Evolutionary conservation across 1,140 invertebrate species (phyloP), one percentile per base, ranked within the genome.

Genomic region (Leptopilina boulardi): DNA sequence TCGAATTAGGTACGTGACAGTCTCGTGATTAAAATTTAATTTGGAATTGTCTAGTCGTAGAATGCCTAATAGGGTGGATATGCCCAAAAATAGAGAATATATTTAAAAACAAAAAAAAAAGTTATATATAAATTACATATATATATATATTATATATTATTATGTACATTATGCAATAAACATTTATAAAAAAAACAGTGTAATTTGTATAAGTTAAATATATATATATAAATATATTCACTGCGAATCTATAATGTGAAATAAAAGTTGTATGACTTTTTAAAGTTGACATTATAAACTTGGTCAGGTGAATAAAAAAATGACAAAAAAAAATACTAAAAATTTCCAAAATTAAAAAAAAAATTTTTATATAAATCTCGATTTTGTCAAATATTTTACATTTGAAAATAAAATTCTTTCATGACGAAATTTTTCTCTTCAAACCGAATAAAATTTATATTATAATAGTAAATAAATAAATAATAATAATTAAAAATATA

Each of bases 21-120:
- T 59, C 23, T 15, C 21, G 41, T 72, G 76, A 51, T 44, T 76
- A 73, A 44, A 59, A 80, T 84, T 73, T 82, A 41, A 75, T 71
- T 80, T 82, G 78, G 73, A 79, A 19, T 77, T 75, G 73, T 84
- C 81, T 86, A 83, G 77, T 82, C 79, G 74, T 81, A 76, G 76
- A 74, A 54, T 2, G 77, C 75, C 82, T 83, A 81, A 74, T 11
- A 19, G 38, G 83, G 79, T 66, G n/a, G n/a, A 77, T 18, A 51
- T 74, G 81, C 41, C 73, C 80, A 85, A 72, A 54, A 75, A 84
- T 84, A 84, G 75, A 85, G 75, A 81, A 76, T 85, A 81, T 85
- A 86, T 85, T 84, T 80, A 81, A 51, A 85, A 85, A 79, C 56
- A 84, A 84, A 83, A 77, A 34, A 34, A 34, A 38, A 38, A 38